These are phyloP conservation scores for Solea solea DNA, from an alignment of 2,113 vertebrate species.

Conservation along the genomic window DNA sequence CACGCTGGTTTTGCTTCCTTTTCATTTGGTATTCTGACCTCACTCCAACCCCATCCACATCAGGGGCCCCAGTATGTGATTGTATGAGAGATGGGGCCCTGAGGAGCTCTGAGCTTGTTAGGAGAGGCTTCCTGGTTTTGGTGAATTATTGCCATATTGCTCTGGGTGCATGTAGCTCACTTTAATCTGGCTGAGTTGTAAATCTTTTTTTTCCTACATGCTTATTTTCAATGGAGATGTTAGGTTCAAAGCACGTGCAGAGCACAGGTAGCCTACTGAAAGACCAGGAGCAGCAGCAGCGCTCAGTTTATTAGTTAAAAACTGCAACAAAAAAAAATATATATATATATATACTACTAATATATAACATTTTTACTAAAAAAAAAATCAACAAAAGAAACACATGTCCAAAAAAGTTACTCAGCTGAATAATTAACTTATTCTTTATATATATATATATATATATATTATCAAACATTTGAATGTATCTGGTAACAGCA, in stretches of 20 bases:
- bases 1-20: conserved; percentile 46
- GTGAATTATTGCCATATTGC: conserved; percentile 74
- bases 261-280: not conserved
- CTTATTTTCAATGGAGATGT: conserved; percentile 36
- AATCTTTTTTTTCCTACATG: conserved; percentile 33
- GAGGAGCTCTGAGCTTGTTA: conserved; percentile 55
- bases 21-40: conserved; percentile 68
- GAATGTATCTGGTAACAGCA: too few species aligned
- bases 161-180: conserved; percentile 22
- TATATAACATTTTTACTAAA: not conserved
- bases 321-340: too few species aligned
- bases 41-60: conserved; percentile 45
- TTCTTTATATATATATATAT: too few species aligned
- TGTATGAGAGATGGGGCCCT: conserved; percentile 59
- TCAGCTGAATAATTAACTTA: too few species aligned
- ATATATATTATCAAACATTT: too few species aligned
- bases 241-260: conserved; percentile 25
- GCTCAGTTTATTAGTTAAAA: not conserved
- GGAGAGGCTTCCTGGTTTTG: conserved; percentile 53
- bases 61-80: conserved; percentile 56
- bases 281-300: not conserved
- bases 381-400: not conserved
- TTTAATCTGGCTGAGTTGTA: conserved; percentile 47
- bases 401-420: too few species aligned
- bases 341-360: too few species aligned